Conservation (phyloP, 2,888 invertebrate species). For the Chloromyia formosa region DNA sequence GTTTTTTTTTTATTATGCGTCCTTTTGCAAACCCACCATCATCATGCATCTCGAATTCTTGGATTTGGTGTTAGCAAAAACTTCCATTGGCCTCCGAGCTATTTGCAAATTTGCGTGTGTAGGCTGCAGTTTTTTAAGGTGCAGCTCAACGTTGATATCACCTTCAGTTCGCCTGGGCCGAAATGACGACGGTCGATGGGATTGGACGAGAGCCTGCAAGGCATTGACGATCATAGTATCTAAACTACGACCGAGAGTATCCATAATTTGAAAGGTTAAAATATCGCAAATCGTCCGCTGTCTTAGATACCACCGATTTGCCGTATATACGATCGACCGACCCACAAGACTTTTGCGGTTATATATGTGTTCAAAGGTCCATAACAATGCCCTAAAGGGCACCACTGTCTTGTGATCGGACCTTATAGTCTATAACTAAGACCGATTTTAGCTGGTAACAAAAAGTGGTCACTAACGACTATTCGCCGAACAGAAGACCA, state of each 20-base stretch:
- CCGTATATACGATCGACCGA: neutral
- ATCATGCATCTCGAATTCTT: neutral
- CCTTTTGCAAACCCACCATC: neutral
- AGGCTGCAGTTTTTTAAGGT: neutral
- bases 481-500: neutral
- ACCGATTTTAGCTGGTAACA: neutral
- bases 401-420: conserved; percentile 6
- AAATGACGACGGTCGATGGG: neutral
- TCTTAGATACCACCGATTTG: neutral
- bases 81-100: neutral
- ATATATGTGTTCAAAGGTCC: conserved; percentile 5
- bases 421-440: neutral
- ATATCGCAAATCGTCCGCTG: neutral
- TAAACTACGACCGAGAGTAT: neutral
- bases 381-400: conserved; percentile 36
- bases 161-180: neutral
- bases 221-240: conserved; percentile 13
- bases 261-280: conserved; percentile 28
- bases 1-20: neutral
- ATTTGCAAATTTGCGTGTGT: neutral
- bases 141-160: neutral
- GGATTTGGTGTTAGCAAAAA: neutral
- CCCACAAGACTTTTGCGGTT: neutral
- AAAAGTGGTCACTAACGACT: neutral
- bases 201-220: neutral